These are phyloP conservation scores for Epizoanthus stellaris DNA, from an alignment of 92 coral and sea anemone genomes.

Conservation along the genomic window DNA sequence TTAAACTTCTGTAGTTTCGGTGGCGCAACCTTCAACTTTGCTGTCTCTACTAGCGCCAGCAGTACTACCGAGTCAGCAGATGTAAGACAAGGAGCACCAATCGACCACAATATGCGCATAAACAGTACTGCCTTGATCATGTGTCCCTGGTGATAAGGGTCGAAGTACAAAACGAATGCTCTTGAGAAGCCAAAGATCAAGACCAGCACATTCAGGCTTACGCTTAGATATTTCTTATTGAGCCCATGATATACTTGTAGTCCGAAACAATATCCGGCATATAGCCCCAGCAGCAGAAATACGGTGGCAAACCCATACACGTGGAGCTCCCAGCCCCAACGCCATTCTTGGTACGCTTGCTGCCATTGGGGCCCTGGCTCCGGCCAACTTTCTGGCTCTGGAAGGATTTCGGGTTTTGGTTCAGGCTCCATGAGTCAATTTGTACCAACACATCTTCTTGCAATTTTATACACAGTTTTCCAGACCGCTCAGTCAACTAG, in stretches of 20 bases:
- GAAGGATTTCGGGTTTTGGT: conserved; percentile 1
- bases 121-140: conserved; percentile 50
- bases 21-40: conserved; percentile 67
- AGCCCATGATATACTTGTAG: conserved; percentile 72
- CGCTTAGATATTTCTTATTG: conserved; percentile 66
- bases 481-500: too few species aligned
- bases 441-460: too few species aligned
- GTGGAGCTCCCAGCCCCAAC: conserved; percentile 77
- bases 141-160: conserved; percentile 84
- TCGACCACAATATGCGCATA: conserved; percentile 81
- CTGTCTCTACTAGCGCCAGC: conserved; percentile 65
- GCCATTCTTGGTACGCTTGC: conserved; percentile 70
- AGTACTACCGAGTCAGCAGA: conserved; percentile 77
- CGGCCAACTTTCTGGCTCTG: conserved; percentile 75
- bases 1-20: conserved; percentile 67
- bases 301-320: conserved; percentile 65
- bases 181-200: conserved; percentile 65
- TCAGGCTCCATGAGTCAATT: conserved; percentile 17
- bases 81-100: conserved; percentile 76
- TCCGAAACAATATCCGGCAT: conserved; percentile 69
- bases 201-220: conserved; percentile 68
- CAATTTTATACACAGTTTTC: too few species aligned
- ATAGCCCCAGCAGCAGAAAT: conserved; percentile 59
- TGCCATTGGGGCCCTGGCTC: conserved; percentile 83
- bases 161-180: conserved; percentile 69